Conservation (phyloP, 2,888 invertebrate genomes). For the Platycheirus rosarum region DNA sequence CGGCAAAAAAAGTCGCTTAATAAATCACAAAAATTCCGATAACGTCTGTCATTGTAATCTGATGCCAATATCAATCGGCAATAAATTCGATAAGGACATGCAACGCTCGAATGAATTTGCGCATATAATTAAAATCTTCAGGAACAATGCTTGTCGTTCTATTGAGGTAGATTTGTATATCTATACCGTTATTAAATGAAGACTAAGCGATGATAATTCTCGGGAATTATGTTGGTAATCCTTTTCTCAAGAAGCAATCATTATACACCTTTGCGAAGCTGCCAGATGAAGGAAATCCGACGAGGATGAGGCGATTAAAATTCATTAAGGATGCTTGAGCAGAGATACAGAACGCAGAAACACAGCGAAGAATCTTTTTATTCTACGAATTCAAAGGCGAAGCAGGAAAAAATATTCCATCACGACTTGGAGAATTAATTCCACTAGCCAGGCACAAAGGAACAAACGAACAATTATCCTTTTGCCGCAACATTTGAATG, state of each 20-base stretch:
- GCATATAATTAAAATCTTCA: slow-evolving; percentile 4
- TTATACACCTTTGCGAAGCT: background rate
- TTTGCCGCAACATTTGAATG: slow-evolving; percentile 73
- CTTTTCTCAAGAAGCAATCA: slow-evolving; percentile 42
- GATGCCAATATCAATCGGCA: slow-evolving; percentile 52
- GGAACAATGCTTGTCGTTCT: background rate
- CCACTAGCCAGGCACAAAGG: slow-evolving; percentile 47
- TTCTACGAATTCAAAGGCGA: background rate
- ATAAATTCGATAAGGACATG: slow-evolving; percentile 46
- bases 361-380: background rate
- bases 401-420: slow-evolving; percentile 50
- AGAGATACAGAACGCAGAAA: slow-evolving; percentile 7
- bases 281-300: slow-evolving; percentile 42
- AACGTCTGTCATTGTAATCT: slow-evolving; percentile 58
- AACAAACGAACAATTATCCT: slow-evolving; percentile 72
- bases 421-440: slow-evolving; percentile 62
- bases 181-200: slow-evolving; percentile 28
- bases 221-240: slow-evolving; percentile 54
- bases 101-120: background rate
- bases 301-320: slow-evolving; percentile 41
- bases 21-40: slow-evolving; percentile 58
- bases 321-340: slow-evolving; percentile 46
- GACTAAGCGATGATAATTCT: slow-evolving; percentile 56
- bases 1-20: slow-evolving; percentile 26
- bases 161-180: too few species aligned